Conservation (phyloP, 2,888 invertebrate genomes). For the Eurytoma adleriae region DNA sequence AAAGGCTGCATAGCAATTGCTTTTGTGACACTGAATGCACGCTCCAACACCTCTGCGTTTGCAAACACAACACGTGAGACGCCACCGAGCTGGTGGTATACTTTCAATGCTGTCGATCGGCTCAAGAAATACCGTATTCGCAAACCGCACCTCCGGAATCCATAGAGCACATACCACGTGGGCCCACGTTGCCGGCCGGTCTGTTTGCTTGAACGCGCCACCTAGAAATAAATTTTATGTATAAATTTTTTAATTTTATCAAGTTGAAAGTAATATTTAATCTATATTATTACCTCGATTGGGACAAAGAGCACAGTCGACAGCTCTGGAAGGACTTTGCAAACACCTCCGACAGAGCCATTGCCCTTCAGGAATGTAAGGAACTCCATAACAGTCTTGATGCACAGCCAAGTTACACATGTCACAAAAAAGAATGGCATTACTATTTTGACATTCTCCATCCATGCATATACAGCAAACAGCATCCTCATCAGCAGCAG, state of each 20-base stretch:
- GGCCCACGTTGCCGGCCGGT: constrained; percentile 93
- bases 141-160: constrained; percentile 99
- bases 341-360: constrained; percentile 98
- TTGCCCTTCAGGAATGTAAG: constrained; percentile 97
- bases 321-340: constrained; percentile 96
- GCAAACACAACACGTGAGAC: constrained; percentile 97
- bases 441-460: constrained; percentile 98
- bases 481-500: constrained; percentile 95
- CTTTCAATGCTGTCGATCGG: constrained; percentile 98
- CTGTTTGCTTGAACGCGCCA: constrained; percentile 99
- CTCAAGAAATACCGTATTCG: constrained; percentile 98
- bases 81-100: constrained; percentile 97
- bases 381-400: constrained; percentile 99
- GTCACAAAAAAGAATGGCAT: constrained; percentile 99
- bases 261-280: not conserved
- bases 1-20: constrained; percentile 97
- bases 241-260: not conserved
- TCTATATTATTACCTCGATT: constrained; percentile 82
- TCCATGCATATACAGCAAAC: constrained; percentile 99
- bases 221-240: constrained; percentile 69
- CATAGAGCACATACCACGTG: constrained; percentile 99
- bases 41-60: constrained; percentile 95
- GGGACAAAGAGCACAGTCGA: constrained; percentile 98
- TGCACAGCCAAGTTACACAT: constrained; percentile 99
- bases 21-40: constrained; percentile 98